A percentile compares a stretch with the other conserved stretches of the same genome.
These are phyloP conservation scores for Hydrozoanthus tunicans DNA, from an alignment of 64 coral and sea anemone species.

Conservation along the genomic window DNA sequence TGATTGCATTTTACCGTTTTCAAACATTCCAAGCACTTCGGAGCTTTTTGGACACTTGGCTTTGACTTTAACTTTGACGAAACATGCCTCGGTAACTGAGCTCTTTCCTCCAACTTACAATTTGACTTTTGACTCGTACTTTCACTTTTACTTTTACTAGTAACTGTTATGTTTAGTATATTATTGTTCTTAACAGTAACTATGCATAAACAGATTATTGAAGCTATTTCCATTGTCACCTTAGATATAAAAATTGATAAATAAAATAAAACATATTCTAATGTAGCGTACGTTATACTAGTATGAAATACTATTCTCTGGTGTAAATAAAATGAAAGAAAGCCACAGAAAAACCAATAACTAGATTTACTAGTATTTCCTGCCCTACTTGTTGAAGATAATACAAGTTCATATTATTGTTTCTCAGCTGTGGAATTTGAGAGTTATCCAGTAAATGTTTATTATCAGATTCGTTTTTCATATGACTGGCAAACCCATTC, in stretches of 20 bases:
- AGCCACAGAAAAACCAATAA: background rate
- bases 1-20: conserved; percentile 26
- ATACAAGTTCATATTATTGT: background rate
- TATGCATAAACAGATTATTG: conserved; percentile 11
- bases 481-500: conserved; percentile 2
- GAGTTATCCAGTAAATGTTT: too few relatives aligned
- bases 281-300: conserved; percentile 12
- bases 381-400: conserved; percentile 5
- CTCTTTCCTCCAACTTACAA: background rate
- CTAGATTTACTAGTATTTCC: conserved; percentile 8
- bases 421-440: too few relatives aligned
- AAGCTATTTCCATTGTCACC: conserved; percentile 3
- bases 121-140: background rate
- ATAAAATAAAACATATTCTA: conserved; percentile 15
- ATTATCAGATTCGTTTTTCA: too few relatives aligned
- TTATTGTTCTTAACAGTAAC: conserved; percentile 10
- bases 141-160: background rate
- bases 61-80: background rate
- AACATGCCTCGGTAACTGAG: background rate
- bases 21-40: conserved; percentile 2
- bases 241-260: conserved; percentile 10
- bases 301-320: conserved; percentile 1
- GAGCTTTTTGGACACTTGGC: background rate
- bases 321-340: background rate
- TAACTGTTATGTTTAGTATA: background rate